phyloP scores from a whole-genome alignment of 2,888 invertebrate species.

The Troides helena region DNA sequence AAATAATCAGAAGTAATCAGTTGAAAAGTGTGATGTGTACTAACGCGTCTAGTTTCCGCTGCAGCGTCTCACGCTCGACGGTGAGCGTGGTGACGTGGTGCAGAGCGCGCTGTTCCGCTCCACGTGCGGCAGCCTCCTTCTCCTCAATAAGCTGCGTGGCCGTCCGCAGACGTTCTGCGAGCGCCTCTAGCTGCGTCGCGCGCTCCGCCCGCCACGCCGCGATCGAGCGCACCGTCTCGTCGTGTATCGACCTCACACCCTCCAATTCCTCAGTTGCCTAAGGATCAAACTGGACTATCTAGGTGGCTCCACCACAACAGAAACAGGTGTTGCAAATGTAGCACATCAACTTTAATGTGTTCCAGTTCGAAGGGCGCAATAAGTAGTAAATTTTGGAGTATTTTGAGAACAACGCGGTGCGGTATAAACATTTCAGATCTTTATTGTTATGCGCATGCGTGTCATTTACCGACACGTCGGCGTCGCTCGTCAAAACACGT shows the following conservation, averaged over 20 bases:
- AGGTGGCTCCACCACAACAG: too few relatives aligned
- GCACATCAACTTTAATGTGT: too few relatives aligned
- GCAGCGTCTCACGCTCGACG: constrained; percentile 67
- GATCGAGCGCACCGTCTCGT: constrained; percentile 71
- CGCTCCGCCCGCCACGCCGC: constrained; percentile 48
- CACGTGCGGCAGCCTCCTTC: constrained; percentile 42
- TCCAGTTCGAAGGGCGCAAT: too few relatives aligned
- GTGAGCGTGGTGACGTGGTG: constrained; percentile 67
- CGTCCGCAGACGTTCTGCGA: constrained; percentile 39
- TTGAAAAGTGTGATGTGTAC: constrained; percentile 8
- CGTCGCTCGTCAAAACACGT: too few relatives aligned
- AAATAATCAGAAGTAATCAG: too few relatives aligned
- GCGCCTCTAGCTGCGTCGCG: constrained; percentile 38
- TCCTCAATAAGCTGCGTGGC: constrained; percentile 37
- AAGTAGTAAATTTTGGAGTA: too few relatives aligned
- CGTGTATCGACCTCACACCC: constrained; percentile 73
- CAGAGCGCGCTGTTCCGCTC: constrained; percentile 49
- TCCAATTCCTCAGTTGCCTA: constrained; percentile 75
- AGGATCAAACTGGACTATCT: too few relatives aligned
- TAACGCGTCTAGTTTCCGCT: constrained; percentile 61
- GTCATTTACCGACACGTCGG: too few relatives aligned
- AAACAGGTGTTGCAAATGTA: too few relatives aligned
- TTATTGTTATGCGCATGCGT: too few relatives aligned
- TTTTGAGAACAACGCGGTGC: too few relatives aligned
- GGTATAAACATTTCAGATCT: too few relatives aligned